Base-by-base conservation (phyloP, 2,888 invertebrate genomes). In the Alentia gelatinosa region DNA sequence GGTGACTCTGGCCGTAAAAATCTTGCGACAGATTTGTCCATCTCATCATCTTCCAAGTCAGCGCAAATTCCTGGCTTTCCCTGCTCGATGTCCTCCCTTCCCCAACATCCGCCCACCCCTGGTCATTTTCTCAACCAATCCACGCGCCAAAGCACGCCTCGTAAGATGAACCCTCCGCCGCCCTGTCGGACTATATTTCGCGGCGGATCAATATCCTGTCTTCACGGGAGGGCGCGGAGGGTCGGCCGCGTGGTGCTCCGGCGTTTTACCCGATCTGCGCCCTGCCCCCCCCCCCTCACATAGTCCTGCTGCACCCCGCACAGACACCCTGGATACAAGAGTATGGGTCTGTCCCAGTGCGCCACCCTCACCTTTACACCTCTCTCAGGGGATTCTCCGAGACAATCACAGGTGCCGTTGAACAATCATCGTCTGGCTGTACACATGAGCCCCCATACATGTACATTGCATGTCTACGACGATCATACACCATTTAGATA, bases 51-150 rank as follows among this genome's bases (percentile, higher is more conserved):
- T 86, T 26, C 26, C 86, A 86, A 86, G 86, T 33, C 47, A n/a
- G 86, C 19, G 7, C 47, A 86, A 30, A 86, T 42, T 86, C 50
- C 47, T n/a, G 9, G n/a, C 30, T 86, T 42, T 19, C 35, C 47
- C 26, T 9, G 7, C 86, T 86, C 86, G 19, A 40, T 39, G 12
- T 37, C 19, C 15, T 39, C 79, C n/a, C 79, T 39, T 7, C 39
- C 79, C 79, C 30, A 15, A 33, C 15, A 74, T 19, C 79, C 35
- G n/a, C 37, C 79, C 79, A 33, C 86, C 86, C 15, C 4, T 47
- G 86, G 86, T 83, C 83, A 83, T 83, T 83, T 83, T 83, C 83
- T 39, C 83, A 83, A 83, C n/a, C 83, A 40, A 83, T 83, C 83
- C 83, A 35, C 86, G 86, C 30, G 47, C 47, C 86, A 42, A 86